Evolutionary conservation across 2,888 invertebrate genomes (phyloP), one percentile per base, ranked within the genome.

Genomic region (Icerya purchasi): DNA sequence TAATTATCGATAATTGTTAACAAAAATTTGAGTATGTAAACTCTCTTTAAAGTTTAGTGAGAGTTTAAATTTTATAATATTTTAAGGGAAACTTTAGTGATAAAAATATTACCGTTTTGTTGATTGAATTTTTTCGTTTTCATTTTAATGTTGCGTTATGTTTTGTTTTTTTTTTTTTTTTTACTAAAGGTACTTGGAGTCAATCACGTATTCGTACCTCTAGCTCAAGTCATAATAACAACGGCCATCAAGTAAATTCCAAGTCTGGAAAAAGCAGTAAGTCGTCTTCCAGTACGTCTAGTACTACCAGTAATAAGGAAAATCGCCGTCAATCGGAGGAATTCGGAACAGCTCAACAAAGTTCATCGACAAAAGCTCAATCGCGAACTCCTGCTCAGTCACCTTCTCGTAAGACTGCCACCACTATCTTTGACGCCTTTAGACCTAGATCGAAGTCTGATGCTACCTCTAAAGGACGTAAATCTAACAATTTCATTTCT

Each of bases 401-500:
- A 36, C 63, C 62, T 56, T 53, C 59, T 5, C 62, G 63, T 2
- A 63, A 62, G 57, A 50, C 63, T 23, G 61, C 58, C 51, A 59
- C 57, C 2, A 53, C 62, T 18, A 56, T 89, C 65, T 82, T 89
- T 68, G 86, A 89, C 70, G 84, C 86, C 51, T 86, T 89, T 69
- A 75, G 86, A 65, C 82, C 82, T 56, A 76, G 84, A 62, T 83
- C 83, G 64, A 84, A 84, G 70, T 83, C 84, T 36, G 85, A 86
- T 72, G 85, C 86, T 61, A 76, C 76, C 64, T 75, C 77, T 65
- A 76, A 74, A 58, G 66, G 68, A 60, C 72, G 73, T 65, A 73
- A 73, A 63, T 71, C 73, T 56, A 66, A 66, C 58, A 73, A 83
- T 62, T 81, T 91, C 68, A 88, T 91, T 78, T 79, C 86, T 64